Base-by-base conservation (phyloP, 2,797 vertebrate genomes). In the Okamejei kenojei region DNA sequence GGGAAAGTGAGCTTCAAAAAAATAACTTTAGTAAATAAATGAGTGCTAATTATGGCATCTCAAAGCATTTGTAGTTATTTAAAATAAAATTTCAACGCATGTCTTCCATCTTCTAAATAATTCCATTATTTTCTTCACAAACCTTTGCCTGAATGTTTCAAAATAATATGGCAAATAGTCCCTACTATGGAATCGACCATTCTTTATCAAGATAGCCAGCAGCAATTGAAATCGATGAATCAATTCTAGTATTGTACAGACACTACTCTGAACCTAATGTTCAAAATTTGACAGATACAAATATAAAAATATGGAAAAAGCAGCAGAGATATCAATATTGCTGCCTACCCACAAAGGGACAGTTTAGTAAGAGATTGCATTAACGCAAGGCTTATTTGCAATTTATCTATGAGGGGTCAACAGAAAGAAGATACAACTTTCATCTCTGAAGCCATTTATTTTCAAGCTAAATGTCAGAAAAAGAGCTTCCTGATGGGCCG, bases 21-120 rank as follows among this genome's bases (percentile, higher is more conserved):
- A 38, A 1, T 96, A 96, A 95, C 95, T 96, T 97, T 94, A 95
- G 94, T 96, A 96, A 95, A 94, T 95, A 95, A 95, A 96, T 97
- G 95, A 96, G 96, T 95, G 95, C 95, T 97, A 96, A 97, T 97
- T 97, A 97, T 96, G 96, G 96, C 96, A 97, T 97, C 97, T 97
- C 96, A 96, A 96, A 96, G 96, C 94, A 95, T 96, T 97, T 97
- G 97, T 95, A 96, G 96, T 96, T 97, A 96, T 97, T 96, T 97
- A 96, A 97, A 97, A 97, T 96, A 97, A 95, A 96, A 96, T 96
- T 96, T 96, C 95, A 95, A 94, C 95, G 94, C 88, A 96, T 96
- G 96, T 96, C 96, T 97, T 96, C 96, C 96, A 96, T 97, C 96
- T 97, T 96, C 96, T 95, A 97, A 96, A 97, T 96, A 95, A 97